Conservation (phyloP, 1,140 invertebrate genomes). For the Brachionus manjavacas region DNA sequence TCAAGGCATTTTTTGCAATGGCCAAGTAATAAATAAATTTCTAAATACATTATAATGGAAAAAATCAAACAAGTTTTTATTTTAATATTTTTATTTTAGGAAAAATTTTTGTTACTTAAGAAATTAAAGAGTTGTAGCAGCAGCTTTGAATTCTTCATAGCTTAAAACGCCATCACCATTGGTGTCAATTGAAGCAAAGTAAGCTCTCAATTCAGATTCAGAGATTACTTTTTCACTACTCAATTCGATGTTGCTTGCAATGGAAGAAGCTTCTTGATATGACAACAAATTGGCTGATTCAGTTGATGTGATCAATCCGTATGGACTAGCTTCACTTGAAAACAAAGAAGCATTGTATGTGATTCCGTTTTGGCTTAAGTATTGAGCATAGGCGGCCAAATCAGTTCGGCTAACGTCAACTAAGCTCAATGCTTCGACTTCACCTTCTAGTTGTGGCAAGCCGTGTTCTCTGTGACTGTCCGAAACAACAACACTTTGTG, state of each 20-base stretch:
- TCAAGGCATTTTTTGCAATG: no score
- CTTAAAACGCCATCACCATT: slow-evolving; percentile 13
- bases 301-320: slow-evolving; percentile 11
- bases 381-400: neutral
- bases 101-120: neutral
- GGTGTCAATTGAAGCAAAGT: slow-evolving; percentile 11
- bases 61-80: neutral
- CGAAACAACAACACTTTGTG: neutral
- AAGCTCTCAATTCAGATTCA: neutral
- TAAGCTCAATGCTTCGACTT: slow-evolving; percentile 10
- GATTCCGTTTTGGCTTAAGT: neutral
- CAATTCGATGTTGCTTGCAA: neutral
- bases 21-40: no score
- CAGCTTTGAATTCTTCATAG: slow-evolving; percentile 7
- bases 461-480: slow-evolving; percentile 7
- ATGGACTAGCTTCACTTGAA: slow-evolving; percentile 28
- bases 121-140: neutral
- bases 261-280: slow-evolving; percentile 4
- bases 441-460: neutral
- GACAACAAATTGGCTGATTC: neutral
- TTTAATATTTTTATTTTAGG: neutral
- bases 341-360: slow-evolving; percentile 21
- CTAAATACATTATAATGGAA: neutral
- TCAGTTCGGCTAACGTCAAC: neutral
- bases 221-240: neutral